Conservation (phyloP, 2,888 invertebrate genomes). For the Nycteola revayana region DNA sequence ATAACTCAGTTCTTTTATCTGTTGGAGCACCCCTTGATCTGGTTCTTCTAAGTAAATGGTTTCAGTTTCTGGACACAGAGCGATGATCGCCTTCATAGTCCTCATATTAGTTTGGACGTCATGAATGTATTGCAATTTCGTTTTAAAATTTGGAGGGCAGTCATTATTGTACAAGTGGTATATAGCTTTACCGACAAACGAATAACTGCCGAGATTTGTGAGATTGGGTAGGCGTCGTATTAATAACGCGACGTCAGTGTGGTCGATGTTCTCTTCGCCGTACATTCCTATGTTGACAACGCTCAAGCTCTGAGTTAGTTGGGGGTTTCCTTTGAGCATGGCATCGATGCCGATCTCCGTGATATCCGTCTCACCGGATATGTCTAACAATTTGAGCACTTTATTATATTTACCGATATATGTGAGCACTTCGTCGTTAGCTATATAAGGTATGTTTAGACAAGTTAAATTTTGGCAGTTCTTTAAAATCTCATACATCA, state of each 20-base stretch:
- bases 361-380: conserved; percentile 87
- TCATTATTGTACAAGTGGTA: conserved; percentile 79
- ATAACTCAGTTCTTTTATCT: conserved; percentile 69
- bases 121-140: conserved; percentile 85
- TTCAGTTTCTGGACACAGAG: conserved; percentile 83
- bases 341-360: conserved; percentile 84
- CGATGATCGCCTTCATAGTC: conserved; percentile 82
- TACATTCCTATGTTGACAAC: conserved; percentile 86
- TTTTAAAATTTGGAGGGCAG: conserved; percentile 76
- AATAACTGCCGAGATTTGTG: conserved; percentile 84
- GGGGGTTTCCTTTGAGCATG: conserved; percentile 77
- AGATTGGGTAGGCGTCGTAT: conserved; percentile 84
- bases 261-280: conserved; percentile 86
- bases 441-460: conserved; percentile 86
- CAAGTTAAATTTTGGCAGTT: conserved; percentile 83
- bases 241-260: conserved; percentile 84
- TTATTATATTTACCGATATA: conserved; percentile 80
- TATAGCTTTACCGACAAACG: conserved; percentile 85
- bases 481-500: conserved; percentile 83
- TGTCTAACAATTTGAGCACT: conserved; percentile 83
- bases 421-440: conserved; percentile 85
- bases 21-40: conserved; percentile 75
- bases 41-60: conserved; percentile 85
- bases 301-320: conserved; percentile 78
- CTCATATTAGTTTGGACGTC: conserved; percentile 84